Conservation (phyloP, 1,140 invertebrate genomes). For the Anastrepha ludens region DNA sequence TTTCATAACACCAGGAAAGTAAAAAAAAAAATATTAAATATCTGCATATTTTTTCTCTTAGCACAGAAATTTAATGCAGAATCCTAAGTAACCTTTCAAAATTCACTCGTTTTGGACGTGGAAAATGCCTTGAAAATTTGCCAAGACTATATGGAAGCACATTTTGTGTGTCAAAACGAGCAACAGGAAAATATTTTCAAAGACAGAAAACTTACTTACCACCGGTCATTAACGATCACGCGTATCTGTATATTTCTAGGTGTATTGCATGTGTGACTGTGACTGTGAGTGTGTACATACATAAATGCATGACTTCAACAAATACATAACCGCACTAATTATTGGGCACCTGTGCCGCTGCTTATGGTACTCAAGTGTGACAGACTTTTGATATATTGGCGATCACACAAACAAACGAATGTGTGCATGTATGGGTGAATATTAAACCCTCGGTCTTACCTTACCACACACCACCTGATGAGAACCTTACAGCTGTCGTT, state of each 20-base stretch:
- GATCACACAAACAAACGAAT: too few species aligned
- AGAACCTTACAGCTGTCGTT: too few species aligned
- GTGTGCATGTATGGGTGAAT: too few species aligned
- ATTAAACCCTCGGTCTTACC: too few species aligned
- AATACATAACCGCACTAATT: neutral
- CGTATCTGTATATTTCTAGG: neutral
- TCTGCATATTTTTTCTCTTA: too few species aligned
- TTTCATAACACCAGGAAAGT: too few species aligned
- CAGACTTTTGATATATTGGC: neutral
- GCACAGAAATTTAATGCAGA: too few species aligned
- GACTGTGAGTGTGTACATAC: too few species aligned
- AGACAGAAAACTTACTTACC: neutral
- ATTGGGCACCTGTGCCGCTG: neutral
- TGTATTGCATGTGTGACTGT: neutral
- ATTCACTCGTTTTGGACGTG: neutral
- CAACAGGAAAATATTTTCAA: neutral
- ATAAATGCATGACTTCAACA: too few species aligned
- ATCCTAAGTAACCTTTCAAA: too few species aligned
- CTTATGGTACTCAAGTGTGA: slow-evolving; percentile 23
- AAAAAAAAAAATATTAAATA: too few species aligned
- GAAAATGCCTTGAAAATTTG: neutral
- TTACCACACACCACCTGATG: too few species aligned
- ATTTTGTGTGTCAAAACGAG: neutral
- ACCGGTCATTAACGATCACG: neutral
- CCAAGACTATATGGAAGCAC: neutral